Percentiles rank a stretch among this genome's conserved stretches.
Conservation (phyloP, 2,113 vertebrate genomes). For the Elephantulus edwardii region DNA sequence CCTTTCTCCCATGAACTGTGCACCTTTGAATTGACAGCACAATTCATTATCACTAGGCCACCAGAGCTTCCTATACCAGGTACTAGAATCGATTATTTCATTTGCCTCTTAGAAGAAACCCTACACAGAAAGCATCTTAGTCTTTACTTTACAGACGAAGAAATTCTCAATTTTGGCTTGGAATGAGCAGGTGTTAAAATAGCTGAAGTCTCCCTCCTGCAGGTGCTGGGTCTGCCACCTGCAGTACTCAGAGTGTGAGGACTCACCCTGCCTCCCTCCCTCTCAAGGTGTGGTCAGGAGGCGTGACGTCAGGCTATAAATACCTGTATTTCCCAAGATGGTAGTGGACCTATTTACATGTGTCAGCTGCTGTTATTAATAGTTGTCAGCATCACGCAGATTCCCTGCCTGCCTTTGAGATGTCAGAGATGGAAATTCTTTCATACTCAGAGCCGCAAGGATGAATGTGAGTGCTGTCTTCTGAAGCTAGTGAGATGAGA, state of each 20-base stretch:
- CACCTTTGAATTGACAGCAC: no score
- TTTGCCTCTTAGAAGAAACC: neutral
- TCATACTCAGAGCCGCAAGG: neutral
- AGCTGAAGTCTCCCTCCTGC: constrained; percentile 14
- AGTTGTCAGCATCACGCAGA: constrained; percentile 17
- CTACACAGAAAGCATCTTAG: neutral
- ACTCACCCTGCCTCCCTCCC: neutral
- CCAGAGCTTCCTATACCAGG: no score
- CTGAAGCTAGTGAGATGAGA: neutral
- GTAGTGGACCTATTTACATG: neutral
- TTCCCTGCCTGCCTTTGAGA: neutral
- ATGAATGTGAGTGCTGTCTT: neutral
- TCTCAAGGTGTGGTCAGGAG: constrained; percentile 30
- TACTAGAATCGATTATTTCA: no score
- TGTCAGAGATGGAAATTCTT: constrained; percentile 6
- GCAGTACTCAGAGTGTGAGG: neutral
- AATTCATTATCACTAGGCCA: no score
- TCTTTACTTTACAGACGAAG: neutral
- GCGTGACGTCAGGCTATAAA: constrained; percentile 47
- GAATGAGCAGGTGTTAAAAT: neutral
- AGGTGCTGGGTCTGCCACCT: neutral
- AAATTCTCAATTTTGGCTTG: constrained; percentile 18
- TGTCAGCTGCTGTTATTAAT: constrained; percentile 58
- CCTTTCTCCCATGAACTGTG: no score
- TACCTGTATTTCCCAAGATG: neutral